Percentiles rank a stretch among this genome's conserved stretches.
phyloP scores from a whole-genome alignment of 2,113 vertebrate genomes.

The Myotis lucifugus region DNA sequence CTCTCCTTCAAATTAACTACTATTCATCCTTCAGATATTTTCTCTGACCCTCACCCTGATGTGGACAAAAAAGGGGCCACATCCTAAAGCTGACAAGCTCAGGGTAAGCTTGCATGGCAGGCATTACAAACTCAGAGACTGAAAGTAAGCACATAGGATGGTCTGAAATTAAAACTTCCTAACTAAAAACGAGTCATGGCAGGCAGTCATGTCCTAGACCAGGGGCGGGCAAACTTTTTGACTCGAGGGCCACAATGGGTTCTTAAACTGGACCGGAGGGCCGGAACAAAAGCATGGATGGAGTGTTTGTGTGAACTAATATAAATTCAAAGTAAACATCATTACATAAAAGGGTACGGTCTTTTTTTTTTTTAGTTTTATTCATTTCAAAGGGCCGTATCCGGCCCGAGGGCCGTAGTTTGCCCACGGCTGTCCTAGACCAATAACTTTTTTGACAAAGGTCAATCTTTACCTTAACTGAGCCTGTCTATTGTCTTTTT shows the following conservation, averaged over 20 bases:
- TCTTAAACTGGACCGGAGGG: too few relatives aligned
- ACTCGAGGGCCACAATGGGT: too few relatives aligned
- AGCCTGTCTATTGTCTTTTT: neutral
- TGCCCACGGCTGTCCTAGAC: neutral
- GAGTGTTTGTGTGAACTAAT: too few relatives aligned
- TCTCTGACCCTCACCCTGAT: neutral
- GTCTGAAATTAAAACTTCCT: neutral
- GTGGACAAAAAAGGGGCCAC: neutral
- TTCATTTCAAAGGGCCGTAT: too few relatives aligned
- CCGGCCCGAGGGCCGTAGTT: too few relatives aligned
- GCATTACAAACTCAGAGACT: neutral
- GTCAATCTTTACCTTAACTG: neutral
- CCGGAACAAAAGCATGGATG: too few relatives aligned
- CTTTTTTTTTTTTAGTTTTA: too few relatives aligned
- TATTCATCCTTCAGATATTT: conserved; percentile 45
- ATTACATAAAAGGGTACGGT: too few relatives aligned
- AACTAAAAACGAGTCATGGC: neutral
- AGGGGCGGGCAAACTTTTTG: too few relatives aligned
- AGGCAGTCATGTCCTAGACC: neutral
- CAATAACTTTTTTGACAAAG: neutral
- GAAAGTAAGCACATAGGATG: neutral
- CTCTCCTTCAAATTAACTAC: conserved; percentile 39
- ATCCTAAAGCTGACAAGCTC: neutral
- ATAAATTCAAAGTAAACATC: too few relatives aligned
- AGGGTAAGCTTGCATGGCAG: neutral